phyloP scores from a whole-genome alignment of 1,140 invertebrate genomes.

The Thereuonema tuberculata region DNA sequence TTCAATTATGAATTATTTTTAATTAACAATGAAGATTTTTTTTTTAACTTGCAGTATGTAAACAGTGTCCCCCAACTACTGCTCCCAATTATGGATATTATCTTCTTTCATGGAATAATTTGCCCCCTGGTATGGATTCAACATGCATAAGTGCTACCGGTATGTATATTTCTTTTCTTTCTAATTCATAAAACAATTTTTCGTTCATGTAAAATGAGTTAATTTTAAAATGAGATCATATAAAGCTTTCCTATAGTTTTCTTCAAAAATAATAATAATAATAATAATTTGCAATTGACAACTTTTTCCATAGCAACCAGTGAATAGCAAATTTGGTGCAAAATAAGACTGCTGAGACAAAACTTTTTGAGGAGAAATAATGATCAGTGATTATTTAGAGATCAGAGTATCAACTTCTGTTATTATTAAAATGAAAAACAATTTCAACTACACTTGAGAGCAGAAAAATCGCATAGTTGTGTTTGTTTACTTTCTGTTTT shows the following conservation, averaged over 20 bases:
- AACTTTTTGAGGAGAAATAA: no score
- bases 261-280: background rate
- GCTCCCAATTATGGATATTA: constrained; percentile 39
- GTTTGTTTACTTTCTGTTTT: no score
- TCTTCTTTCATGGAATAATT: constrained; percentile 38
- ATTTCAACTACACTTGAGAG: no score
- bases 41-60: constrained; percentile 32
- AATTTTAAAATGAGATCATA: background rate
- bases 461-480: no score
- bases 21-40: no score
- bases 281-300: background rate
- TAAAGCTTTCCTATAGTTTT: background rate
- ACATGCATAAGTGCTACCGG: constrained; percentile 35
- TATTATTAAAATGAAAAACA: no score
- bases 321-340: no score
- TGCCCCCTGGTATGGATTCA: constrained; percentile 37
- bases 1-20: no score
- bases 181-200: background rate
- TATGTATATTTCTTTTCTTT: constrained; percentile 16
- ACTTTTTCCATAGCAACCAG: no score
- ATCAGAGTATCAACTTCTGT: no score
- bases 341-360: no score
- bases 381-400: no score
- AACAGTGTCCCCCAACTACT: constrained; percentile 37
- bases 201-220: background rate